Evolutionary conservation across 2,888 invertebrate genomes (phyloP), one percentile per base, ranked within the genome.

Genomic region (Pandemis heparana): DNA sequence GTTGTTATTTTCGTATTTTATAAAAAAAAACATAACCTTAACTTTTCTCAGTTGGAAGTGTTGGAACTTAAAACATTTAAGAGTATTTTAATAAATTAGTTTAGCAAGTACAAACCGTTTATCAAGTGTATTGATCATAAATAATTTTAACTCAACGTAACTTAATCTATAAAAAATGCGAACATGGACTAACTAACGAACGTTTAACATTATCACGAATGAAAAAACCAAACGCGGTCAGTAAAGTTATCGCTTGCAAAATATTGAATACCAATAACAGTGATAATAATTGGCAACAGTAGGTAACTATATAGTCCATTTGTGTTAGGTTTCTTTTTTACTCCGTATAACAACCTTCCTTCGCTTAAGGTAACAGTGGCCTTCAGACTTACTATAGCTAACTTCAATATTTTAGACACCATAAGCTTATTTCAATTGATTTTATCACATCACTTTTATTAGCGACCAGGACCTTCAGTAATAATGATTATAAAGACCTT

Each of bases 281-380:
- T 51, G 71, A 71, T 65, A 71, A 61, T 23, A 46, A 61, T 72
- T 53, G 67, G 62, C 67, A 72, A 62, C 56, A 67, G 72, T 32
- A 32, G 23, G 23, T 32, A 32, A 32, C 23, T 61, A 66, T 43
- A 66, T 4, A 59, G 51, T n/a, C 23, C 62, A 41, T 62, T 41
- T 18, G 32, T 46, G 39, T 1, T 41, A 41, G 32, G 8, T 61
- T 61, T 66, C 23, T 2, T 67, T 67, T 71, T 51, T 67, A 43
- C 51, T 51, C n/a, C 16, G 14, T 32, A 32, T 32, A 48, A 43
- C 66, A 48, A 60, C 66, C 60, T 66, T 51, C 66, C 7, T 59
- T 60, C 23, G 66, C 53, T 23, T 32, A 48, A 60, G 10, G 12
- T n/a, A 39, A 18, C 7, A 6, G 18, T 18, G 48, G 61, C 61